Base-by-base conservation (phyloP, 2,888 invertebrate species). In the Rambutsinella grinnellia region DNA sequence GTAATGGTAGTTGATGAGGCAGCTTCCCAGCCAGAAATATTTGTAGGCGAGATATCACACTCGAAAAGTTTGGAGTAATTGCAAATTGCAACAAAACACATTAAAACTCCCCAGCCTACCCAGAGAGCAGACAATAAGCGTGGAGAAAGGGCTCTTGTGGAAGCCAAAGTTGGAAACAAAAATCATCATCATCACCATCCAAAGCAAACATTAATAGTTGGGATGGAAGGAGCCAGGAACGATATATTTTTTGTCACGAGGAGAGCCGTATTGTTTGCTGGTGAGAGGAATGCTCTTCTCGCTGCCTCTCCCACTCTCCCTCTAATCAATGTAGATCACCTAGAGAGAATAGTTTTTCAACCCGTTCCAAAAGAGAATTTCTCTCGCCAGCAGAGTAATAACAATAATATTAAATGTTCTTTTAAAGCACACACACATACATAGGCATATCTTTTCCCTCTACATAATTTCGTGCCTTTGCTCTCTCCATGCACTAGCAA, bases 371-470 rank as follows among this genome's bases (percentile, higher is more conserved):
- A 13, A 36, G 36, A 36, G 13, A 36, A 36, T n/a, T n/a, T n/a
- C n/a, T n/a, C 36, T 36, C 36, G 36, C 36, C 36, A 36, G 36
- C 36, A 36, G 36, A 36, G 36, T 36, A 36, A 69, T 69, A 69
- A 69, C 69, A 69, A 69, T 69, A 69, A 69, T 69, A 62, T 69
- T 69, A 69, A 69, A 69, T 62, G 62, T 60, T 23, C 60, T 51
- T 60, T 60, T 60, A 47, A 60, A 60, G 58, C 28, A 57, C 57
- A 57, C 56, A 56, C 36, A 36, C 36, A 36, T 36, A 36, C 36
- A 36, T 5, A 36, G 36, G 13, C 36, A 36, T n/a, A n/a, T n/a
- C n/a, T n/a, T n/a, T n/a, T n/a, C n/a, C n/a, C n/a, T n/a, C n/a
- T n/a, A n/a, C n/a, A n/a, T n/a, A n/a, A n/a, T n/a, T n/a, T n/a